Evolutionary conservation across 2,797 vertebrate species (phyloP), one percentile per base, ranked within the genome.

Genomic region (Rhynchonycteris naso): DNA sequence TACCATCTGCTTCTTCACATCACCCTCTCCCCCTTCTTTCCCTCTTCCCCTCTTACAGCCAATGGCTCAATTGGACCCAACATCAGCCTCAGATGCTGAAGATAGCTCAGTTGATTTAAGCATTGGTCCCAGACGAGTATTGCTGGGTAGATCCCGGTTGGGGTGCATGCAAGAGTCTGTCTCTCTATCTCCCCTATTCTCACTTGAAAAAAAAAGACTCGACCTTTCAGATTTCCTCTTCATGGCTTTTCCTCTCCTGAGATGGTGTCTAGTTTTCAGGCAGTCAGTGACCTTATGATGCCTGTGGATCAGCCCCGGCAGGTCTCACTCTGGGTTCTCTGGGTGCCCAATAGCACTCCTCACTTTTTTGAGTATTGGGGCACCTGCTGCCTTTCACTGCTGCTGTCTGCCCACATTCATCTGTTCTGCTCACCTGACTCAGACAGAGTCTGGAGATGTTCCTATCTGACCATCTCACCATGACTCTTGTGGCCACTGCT

Each of bases 291-390:
- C 61, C 24, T 80, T 15, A 0, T 0, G 2, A 54, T 54, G 33
- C 7, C 59, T n/a, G 24, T 38, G 22, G 35, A 16, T 72, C 10
- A 2, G 47, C 2, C 0, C 33, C 18, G 1, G 2, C 26, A 30
- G 80, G 14, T 33, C 50, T 84, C 18, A 19, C 26, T 26, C 13
- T n/a, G 58, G 71, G 11, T 19, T 58, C 15, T 13, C 35, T 15
- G 28, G 47, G 82, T 65, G 7, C 30, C 54, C 50, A n/a, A 24
- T 2, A 50, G 30, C 18, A 0, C 14, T 54, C 12, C 30, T 61
- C 19, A 16, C 14, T 35, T 59, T 14, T 30, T 28, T 5, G 43
- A 50, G 2, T 59, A 11, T 8, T 8, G 16, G 24, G 28, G 11
- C 43, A 16, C 16, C 30, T 2, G 10, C 58, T 56, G 54, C 33